A percentile compares a stretch with the other conserved stretches of the same genome.
phyloP scores from a whole-genome alignment of 37 sponge, comb jelly and placozoan genomes.

The Hormiphora californensis region DNA sequence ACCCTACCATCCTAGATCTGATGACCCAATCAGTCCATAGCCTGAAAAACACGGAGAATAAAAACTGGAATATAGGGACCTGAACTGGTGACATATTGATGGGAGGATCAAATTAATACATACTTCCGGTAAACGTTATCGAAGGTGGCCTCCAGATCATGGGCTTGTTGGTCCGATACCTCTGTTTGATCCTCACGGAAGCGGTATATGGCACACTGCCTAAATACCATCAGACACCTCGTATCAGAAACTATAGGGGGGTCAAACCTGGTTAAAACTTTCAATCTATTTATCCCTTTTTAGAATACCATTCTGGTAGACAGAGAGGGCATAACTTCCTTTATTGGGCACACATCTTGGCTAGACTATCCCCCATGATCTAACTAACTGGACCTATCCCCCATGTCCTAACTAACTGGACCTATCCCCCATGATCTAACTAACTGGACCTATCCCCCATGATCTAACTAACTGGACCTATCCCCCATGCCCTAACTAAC shows the following conservation, averaged over 20 bases:
- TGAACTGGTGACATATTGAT: not conserved
- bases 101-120: not conserved
- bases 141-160: not conserved
- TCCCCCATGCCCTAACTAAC: no score
- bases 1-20: constrained; percentile 45
- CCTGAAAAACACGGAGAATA: not conserved
- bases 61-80: not conserved
- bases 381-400: no score
- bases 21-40: constrained; percentile 53
- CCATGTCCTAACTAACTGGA: no score
- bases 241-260: not conserved
- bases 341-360: no score
- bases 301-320: no score
- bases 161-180: not conserved
- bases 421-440: no score
- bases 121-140: constrained; percentile 38
- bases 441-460: no score
- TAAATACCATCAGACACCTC: constrained; percentile 25
- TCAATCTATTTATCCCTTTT: no score
- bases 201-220: constrained; percentile 33
- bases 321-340: no score
- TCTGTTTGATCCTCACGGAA: not conserved
- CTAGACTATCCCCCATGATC: no score
- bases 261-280: not conserved
- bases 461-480: no score